Evolutionary conservation across 2,797 vertebrate species (phyloP).

Genomic region (Chelon labrosus): DNA sequence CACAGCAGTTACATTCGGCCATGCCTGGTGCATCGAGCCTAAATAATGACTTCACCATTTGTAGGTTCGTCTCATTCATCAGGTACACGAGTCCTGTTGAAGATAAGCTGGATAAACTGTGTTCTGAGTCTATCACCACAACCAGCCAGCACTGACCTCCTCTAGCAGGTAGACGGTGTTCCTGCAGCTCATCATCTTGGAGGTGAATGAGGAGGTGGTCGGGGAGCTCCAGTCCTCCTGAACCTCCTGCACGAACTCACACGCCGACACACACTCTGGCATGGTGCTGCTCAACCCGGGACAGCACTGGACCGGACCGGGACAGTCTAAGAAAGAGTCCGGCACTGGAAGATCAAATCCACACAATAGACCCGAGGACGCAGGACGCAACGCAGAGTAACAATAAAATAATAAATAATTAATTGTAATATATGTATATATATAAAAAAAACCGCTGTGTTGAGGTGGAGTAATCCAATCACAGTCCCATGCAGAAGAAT

Average conservation of each 20-base stretch:
- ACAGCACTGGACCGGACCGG: neutral
- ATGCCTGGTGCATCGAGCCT: neutral
- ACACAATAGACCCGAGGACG: slow-evolving; percentile 54
- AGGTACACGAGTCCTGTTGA: neutral
- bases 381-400: slow-evolving; percentile 9
- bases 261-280: slow-evolving; percentile 76
- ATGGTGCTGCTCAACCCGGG: slow-evolving; percentile 45
- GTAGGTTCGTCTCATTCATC: slow-evolving; percentile 2
- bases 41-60: neutral
- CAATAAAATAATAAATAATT: neutral
- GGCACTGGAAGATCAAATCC: slow-evolving; percentile 18
- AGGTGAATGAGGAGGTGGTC: slow-evolving; percentile 80
- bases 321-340: slow-evolving; percentile 19
- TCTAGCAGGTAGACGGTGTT: slow-evolving; percentile 79
- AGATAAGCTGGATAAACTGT: too few relatives aligned
- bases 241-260: slow-evolving; percentile 77
- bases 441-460: neutral
- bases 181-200: slow-evolving; percentile 78
- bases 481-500: neutral
- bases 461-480: slow-evolving; percentile 11
- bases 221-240: slow-evolving; percentile 83
- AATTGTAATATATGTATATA: neutral
- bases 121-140: too few relatives aligned
- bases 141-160: slow-evolving; percentile 67
- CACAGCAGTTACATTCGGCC: neutral